phyloP scores from a whole-genome alignment of 2,113 vertebrate species.

The Jaculus jaculus region DNA sequence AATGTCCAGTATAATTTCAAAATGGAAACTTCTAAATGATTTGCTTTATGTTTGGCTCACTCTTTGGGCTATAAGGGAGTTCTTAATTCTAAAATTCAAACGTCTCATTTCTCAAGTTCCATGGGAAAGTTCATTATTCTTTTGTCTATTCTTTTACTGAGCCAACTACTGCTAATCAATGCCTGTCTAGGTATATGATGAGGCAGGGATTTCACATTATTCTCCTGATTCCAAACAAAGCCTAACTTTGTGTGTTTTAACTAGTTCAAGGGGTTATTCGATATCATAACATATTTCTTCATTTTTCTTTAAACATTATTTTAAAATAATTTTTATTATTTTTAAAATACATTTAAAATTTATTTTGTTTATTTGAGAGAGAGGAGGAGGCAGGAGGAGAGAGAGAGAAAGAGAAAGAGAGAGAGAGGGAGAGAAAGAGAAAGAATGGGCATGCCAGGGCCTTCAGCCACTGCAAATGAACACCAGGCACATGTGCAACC shows the following conservation, averaged over 20 bases:
- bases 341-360: too few species aligned
- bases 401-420: too few species aligned
- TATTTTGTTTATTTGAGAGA: too few species aligned
- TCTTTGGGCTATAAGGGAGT: background rate
- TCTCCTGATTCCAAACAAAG: background rate
- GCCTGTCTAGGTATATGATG: background rate
- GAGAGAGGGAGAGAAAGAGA: too few species aligned
- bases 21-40: background rate
- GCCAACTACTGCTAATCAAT: too few species aligned
- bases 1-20: constrained; percentile 3
- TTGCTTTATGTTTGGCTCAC: background rate
- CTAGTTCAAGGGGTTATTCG: background rate
- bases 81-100: background rate
- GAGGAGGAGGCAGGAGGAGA: too few species aligned
- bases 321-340: too few species aligned
- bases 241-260: background rate
- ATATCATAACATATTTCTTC: background rate
- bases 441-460: too few species aligned
- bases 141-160: background rate
- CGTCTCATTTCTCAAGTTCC: background rate
- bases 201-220: background rate
- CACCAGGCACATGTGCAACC: too few species aligned
- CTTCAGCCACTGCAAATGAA: too few species aligned
- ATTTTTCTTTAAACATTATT: too few species aligned
- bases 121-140: background rate